Base-by-base conservation (phyloP, 1,140 invertebrate genomes). In the Drosophila nigrodunni region DNA sequence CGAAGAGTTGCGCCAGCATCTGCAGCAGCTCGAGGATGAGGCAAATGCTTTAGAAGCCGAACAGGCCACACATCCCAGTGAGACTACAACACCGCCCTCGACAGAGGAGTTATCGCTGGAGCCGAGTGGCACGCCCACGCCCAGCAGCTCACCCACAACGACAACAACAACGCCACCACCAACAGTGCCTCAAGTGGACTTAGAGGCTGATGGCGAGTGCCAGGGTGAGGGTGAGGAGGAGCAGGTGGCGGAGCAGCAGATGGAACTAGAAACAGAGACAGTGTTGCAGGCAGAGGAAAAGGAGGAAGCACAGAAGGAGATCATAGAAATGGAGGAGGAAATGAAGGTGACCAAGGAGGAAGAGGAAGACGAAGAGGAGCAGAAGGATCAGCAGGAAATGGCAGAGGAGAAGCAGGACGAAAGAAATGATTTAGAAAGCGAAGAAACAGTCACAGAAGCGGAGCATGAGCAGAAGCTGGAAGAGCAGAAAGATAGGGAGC, bases 1-100 rank as follows among this genome's bases (percentile, higher is more conserved):
- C 18, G 58, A 74, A 18, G 57, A 74, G 13, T 25, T 74, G 66
- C 66, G 66, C 35, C 47, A 62, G 52, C 72, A 70, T 30, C 30
- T 70, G 35, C 57, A 74, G 6, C 10, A 71, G 21, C 59, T 65
- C 7, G 73, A 75, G 21, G 37, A 50, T 44, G 73, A 62, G 37
- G 54, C 73, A 1, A 43, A 30, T n/a, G 73, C 67, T 1, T 9
- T 57, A 11, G 50, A 41, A 6, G 64, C 57, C n/a, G 71, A 68
- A 34, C 59, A 55, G 34, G 59, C 47, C 2, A 18, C 25, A 0
- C 21, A 35, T 9, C 62, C 66, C 35, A 8, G 41, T 9, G 49
- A 55, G 6, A 3, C 18, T n/a, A 25, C 13, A 1, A 58, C 71
- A 18, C 72, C 72, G n/a, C 58, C 66, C 2, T 58, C 65, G 3